These are phyloP conservation scores for Tapera naevia DNA, from an alignment of 2,797 vertebrate genomes.

Conservation along the genomic window DNA sequence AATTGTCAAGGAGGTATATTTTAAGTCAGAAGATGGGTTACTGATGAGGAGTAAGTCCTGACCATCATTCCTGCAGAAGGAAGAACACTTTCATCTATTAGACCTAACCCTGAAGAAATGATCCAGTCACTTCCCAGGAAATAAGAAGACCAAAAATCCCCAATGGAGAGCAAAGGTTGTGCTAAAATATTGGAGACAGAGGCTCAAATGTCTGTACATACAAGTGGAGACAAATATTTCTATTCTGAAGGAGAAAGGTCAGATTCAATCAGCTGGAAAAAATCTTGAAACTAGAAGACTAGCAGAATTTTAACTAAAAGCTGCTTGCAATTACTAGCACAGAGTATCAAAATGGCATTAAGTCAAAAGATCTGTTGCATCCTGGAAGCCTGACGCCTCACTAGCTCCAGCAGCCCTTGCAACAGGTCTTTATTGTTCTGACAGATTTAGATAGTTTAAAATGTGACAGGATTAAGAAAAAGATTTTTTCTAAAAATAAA, in stretches of 20 bases:
- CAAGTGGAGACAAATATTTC: background rate
- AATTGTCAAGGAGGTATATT: background rate
- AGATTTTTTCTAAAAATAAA: too few species aligned
- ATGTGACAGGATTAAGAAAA: background rate
- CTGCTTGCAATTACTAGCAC: background rate
- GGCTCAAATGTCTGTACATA: accelerated
- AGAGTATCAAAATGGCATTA: background rate
- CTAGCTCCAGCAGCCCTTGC: background rate
- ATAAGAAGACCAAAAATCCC: background rate
- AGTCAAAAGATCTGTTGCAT: background rate
- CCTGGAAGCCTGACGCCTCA: background rate
- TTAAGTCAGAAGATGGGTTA: background rate
- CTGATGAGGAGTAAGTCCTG: background rate
- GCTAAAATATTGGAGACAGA: background rate
- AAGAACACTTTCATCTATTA: background rate
- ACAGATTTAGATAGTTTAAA: background rate
- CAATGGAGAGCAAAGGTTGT: background rate
- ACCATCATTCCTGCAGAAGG: background rate
- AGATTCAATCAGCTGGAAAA: background rate
- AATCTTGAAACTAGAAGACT: background rate
- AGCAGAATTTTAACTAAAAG: background rate
- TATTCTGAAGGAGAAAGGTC: background rate
- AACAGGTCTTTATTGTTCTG: background rate
- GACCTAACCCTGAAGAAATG: background rate
- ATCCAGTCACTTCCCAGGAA: background rate